A percentile compares a stretch with the other conserved stretches of the same genome.
Conservation (phyloP, 1,140 invertebrate genomes). For the Leptopilina boulardi region DNA sequence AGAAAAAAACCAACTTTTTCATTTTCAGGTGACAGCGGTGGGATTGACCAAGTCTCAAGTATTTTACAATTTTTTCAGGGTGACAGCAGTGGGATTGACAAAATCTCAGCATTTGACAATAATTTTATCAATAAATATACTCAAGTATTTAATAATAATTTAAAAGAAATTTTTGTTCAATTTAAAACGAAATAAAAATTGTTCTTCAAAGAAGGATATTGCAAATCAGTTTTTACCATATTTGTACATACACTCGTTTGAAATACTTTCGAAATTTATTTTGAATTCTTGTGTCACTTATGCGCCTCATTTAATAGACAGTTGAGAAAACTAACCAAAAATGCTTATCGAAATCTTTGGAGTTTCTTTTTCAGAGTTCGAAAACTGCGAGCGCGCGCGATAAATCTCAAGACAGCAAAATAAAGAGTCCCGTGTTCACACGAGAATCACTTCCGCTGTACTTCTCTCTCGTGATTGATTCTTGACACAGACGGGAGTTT, state of each 20-base stretch:
- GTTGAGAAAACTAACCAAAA: not conserved
- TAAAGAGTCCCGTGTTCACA: constrained; percentile 17
- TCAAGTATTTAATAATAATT: too few species aligned
- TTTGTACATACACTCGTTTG: too few species aligned
- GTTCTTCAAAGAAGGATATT: too few species aligned
- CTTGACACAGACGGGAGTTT: not conserved
- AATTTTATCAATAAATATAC: too few species aligned
- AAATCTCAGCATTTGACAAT: too few species aligned
- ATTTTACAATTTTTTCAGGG: too few species aligned
- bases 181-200: too few species aligned
- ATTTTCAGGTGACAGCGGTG: too few species aligned
- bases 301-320: not conserved
- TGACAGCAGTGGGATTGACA: too few species aligned
- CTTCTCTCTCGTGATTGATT: not conserved
- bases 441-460: constrained; percentile 7
- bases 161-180: too few species aligned
- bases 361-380: constrained; percentile 9
- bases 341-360: not conserved
- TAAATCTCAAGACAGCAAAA: not conserved
- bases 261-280: not conserved
- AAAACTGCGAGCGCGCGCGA: not conserved
- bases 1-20: not conserved
- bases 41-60: too few species aligned
- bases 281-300: not conserved
- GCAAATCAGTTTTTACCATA: too few species aligned